Evolutionary conservation across 1,140 invertebrate species (phyloP).

Genomic region (Polypedilum pembai): DNA sequence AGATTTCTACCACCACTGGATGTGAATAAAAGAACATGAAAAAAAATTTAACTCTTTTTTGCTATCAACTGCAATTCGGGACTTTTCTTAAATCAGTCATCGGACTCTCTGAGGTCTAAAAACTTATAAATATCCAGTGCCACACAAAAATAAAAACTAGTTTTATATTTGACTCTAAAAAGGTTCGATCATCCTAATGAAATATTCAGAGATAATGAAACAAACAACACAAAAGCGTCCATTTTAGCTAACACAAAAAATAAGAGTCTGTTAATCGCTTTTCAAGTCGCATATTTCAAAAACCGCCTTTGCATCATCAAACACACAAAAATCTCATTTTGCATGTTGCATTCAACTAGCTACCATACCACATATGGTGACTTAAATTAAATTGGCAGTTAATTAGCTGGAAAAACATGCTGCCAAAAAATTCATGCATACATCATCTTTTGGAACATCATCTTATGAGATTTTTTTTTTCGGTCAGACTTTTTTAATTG

Average conservation of each 20-base stretch:
- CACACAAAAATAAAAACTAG: no score
- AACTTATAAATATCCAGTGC: no score
- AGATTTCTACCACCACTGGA: slow-evolving; percentile 7
- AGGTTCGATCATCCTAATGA: slow-evolving; percentile 9
- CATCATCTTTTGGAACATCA: neutral
- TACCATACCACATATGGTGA: slow-evolving; percentile 15
- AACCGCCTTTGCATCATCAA: neutral
- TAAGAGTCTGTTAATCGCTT: slow-evolving; percentile 8
- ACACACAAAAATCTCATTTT: slow-evolving; percentile 8
- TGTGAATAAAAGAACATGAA: no score
- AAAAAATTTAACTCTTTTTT: no score
- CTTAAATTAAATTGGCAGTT: slow-evolving; percentile 27
- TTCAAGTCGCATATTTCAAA: slow-evolving; percentile 1
- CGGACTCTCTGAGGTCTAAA: no score
- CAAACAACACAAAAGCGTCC: neutral
- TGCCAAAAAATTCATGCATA: slow-evolving; percentile 21
- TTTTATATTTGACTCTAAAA: neutral
- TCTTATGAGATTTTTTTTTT: neutral
- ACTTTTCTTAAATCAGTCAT: no score
- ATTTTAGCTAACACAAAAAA: neutral
- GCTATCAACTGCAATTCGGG: no score
- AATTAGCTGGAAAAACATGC: slow-evolving; percentile 27
- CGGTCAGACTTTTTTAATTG: neutral
- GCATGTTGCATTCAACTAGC: slow-evolving; percentile 4
- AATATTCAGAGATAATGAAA: neutral